These are phyloP conservation scores for Euplagia quadripunctaria DNA, from an alignment of 2,888 invertebrate genomes.

Conservation along the genomic window DNA sequence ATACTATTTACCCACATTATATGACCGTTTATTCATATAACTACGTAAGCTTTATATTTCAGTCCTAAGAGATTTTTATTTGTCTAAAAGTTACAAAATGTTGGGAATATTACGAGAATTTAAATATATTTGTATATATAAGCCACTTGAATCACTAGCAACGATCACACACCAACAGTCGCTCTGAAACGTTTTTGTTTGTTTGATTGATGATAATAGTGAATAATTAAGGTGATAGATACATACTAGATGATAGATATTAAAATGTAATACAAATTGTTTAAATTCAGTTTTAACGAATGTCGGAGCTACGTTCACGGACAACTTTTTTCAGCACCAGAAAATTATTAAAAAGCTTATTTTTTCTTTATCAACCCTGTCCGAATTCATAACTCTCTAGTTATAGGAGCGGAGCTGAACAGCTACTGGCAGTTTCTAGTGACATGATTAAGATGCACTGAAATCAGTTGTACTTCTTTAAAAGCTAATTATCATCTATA, in stretches of 20 bases:
- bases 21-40: neutral
- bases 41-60: neutral
- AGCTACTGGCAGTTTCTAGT: neutral
- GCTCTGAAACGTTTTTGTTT: neutral
- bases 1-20: neutral
- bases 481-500: neutral
- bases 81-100: slow-evolving; percentile 6
- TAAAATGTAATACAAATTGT: too few relatives aligned
- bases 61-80: neutral
- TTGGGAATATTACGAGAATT: neutral
- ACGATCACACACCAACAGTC: slow-evolving; percentile 4
- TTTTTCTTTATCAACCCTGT: neutral
- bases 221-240: neutral
- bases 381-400: neutral
- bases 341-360: neutral
- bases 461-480: neutral
- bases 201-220: neutral
- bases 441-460: neutral
- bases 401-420: neutral
- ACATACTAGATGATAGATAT: neutral
- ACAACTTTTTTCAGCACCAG: neutral
- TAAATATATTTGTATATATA: slow-evolving; percentile 1
- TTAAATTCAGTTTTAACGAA: neutral
- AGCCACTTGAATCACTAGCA: slow-evolving; percentile 16
- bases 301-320: neutral